Evolutionary conservation across 2,113 vertebrate species (phyloP), one percentile per base, ranked within the genome.

Genomic region (Hiodon tergisus): DNA sequence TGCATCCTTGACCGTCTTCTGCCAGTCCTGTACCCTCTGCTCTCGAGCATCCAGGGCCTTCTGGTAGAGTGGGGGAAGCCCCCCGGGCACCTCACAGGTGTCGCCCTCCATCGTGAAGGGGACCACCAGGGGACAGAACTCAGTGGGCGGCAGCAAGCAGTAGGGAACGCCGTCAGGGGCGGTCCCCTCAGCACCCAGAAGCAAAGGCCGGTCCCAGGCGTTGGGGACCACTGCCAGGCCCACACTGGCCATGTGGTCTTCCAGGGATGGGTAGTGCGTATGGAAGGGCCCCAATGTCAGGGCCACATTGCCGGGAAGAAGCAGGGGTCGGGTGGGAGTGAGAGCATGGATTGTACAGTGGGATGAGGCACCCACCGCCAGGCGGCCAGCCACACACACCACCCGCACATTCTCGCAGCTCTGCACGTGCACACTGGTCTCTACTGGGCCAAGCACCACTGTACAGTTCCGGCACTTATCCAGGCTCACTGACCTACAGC

Each of bases 61-160:
- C 87, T 92, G 94, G 76, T 98, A 99, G 0, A 16, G 78, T 0
- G 79, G 76, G 0, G 96, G 95, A 50, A 99, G 84, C 10, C 93
- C 95, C 3, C 97, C 95, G 0, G 97, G 97, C 0, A 94, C 93
- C 84, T 99, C 97, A 0, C 89, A 93, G 0, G 95, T 98, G 86
- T 98, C 96, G 5, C 97, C 97, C 83, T 97, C 94, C 93, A 96
- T 98, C 86, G 94, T 86, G 82, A 98, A 99, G 54, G 97, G 97
- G 78, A 95, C 88, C 10, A 94, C 92, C 53, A 98, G 88, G 4
- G 89, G 78, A 79, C 93, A 91, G 75, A 99, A 95, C 73, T 96
- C 92, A 0, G 75, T 81, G 0, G 94, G 93, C 0, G 93, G 89
- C 76, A 97, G 84, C 62, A 98, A 91, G 47, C 81, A 83, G 87